Percentiles rank a stretch among this genome's conserved stretches.
Evolutionary conservation across 64 coral and sea anemone species (phyloP).

Genomic region (Montipora efflorescens): DNA sequence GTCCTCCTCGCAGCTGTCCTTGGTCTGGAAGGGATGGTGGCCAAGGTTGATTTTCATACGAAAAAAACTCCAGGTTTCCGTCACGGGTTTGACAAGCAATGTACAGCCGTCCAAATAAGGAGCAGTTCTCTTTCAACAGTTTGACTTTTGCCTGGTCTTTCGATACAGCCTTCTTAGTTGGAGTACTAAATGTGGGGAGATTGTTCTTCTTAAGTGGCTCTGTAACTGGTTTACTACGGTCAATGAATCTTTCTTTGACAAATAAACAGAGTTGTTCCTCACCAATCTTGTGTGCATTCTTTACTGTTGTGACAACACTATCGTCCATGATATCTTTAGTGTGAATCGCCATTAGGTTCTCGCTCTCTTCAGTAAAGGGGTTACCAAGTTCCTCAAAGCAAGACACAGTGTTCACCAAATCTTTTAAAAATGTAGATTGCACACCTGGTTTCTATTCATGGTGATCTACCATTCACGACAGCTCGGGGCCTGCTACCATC

Average conservation of each 20-base stretch:
- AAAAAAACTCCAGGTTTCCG: conserved; percentile 58
- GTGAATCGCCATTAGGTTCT: conserved; percentile 37
- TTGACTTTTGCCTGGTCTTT: conserved; percentile 52
- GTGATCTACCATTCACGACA: too few species aligned
- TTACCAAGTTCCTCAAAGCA: conserved; percentile 39
- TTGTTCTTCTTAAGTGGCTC: not conserved
- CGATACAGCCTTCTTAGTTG: conserved; percentile 41
- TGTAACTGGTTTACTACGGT: not conserved
- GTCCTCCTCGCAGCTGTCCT: conserved; percentile 72
- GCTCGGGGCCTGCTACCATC: conserved; percentile 31
- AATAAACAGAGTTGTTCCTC: conserved; percentile 10
- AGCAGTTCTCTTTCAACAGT: conserved; percentile 54
- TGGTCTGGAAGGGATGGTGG: conserved; percentile 63
- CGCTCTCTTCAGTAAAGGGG: conserved; percentile 9
- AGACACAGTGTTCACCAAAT: conserved; percentile 34
- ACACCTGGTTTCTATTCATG: too few species aligned
- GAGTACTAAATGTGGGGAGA: conserved; percentile 15
- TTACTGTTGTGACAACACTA: conserved; percentile 7
- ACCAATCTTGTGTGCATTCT: conserved; percentile 9
- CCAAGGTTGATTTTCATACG: conserved; percentile 73
- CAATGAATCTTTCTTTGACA: conserved; percentile 33
- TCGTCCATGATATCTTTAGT: conserved; percentile 52
- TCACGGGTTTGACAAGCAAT: conserved; percentile 38
- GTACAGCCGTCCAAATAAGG: conserved; percentile 51
- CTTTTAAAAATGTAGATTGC: conserved; percentile 27